These are phyloP conservation scores for Spodoptera exigua DNA, from an alignment of 2,888 invertebrate species.

Conservation along the genomic window DNA sequence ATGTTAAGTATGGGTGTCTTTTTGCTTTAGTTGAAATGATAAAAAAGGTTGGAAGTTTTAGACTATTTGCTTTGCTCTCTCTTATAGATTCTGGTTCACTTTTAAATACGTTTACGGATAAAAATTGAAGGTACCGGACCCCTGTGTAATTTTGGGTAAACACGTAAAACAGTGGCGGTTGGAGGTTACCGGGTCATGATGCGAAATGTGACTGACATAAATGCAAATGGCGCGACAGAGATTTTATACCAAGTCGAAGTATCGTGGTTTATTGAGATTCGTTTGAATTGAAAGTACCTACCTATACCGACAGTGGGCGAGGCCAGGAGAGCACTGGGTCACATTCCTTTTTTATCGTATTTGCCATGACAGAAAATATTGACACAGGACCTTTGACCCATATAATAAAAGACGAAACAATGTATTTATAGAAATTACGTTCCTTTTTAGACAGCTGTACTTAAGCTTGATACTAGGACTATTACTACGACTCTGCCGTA, in stretches of 20 bases:
- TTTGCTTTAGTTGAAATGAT: constrained; percentile 16
- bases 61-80: constrained; percentile 52
- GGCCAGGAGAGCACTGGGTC: not conserved
- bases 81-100: constrained; percentile 53
- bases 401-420: too few species aligned
- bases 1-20: constrained; percentile 4
- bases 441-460: too few species aligned
- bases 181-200: constrained; percentile 29
- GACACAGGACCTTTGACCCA: not conserved
- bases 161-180: constrained; percentile 40
- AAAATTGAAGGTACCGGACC: constrained; percentile 52
- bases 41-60: constrained; percentile 32
- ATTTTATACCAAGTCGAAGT: constrained; percentile 33
- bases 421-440: too few species aligned
- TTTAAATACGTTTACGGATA: constrained; percentile 61
- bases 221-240: constrained; percentile 47
- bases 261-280: constrained; percentile 36
- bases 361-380: constrained; percentile 4
- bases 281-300: constrained; percentile 19
- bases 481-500: too few species aligned
- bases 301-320: constrained; percentile 1
- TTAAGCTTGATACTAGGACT: too few species aligned
- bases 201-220: constrained; percentile 47
- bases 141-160: constrained; percentile 54
- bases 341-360: constrained; percentile 1